Conservation (phyloP, 2,888 invertebrate genomes). For the Andrena bucephala region DNA sequence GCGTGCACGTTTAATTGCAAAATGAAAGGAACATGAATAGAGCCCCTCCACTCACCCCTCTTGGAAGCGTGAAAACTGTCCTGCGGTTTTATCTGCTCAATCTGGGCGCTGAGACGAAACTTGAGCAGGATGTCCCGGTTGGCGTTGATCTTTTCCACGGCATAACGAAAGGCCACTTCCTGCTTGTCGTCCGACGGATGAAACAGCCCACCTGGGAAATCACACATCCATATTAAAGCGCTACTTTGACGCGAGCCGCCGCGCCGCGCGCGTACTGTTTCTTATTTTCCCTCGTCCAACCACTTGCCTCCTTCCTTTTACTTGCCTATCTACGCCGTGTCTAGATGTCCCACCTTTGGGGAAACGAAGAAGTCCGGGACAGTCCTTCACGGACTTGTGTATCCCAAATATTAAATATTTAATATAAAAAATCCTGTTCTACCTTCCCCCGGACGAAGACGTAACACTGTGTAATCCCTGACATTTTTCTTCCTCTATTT, state of each 20-base stretch:
- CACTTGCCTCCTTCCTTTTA: slow-evolving; percentile 14
- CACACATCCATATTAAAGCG: slow-evolving; percentile 73
- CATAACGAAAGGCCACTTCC: slow-evolving; percentile 96
- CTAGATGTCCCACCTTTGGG: neutral
- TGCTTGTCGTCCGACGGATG: slow-evolving; percentile 95
- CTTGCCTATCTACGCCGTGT: neutral
- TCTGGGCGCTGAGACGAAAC: slow-evolving; percentile 95
- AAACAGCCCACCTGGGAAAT: slow-evolving; percentile 92
- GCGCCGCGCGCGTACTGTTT: slow-evolving; percentile 20
- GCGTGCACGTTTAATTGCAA: slow-evolving; percentile 27
- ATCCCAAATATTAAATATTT: slow-evolving; percentile 27
- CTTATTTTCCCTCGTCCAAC: slow-evolving; percentile 45
- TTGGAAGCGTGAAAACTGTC: slow-evolving; percentile 98
- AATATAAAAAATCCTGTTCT: neutral
- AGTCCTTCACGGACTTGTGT: neutral
- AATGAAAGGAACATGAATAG: slow-evolving; percentile 24
- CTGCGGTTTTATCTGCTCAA: slow-evolving; percentile 95
- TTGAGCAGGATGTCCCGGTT: slow-evolving; percentile 93
- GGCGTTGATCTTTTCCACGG: slow-evolving; percentile 95
- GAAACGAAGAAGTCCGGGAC: slow-evolving; percentile 4
- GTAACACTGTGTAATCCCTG: neutral
- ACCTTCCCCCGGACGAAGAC: neutral
- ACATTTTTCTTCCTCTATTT: neutral
- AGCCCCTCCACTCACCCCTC: slow-evolving; percentile 89
- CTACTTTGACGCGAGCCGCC: slow-evolving; percentile 62